Evolutionary conservation across 2,113 vertebrate genomes (phyloP).

Genomic region (Ictidomys tridecemlineatus): DNA sequence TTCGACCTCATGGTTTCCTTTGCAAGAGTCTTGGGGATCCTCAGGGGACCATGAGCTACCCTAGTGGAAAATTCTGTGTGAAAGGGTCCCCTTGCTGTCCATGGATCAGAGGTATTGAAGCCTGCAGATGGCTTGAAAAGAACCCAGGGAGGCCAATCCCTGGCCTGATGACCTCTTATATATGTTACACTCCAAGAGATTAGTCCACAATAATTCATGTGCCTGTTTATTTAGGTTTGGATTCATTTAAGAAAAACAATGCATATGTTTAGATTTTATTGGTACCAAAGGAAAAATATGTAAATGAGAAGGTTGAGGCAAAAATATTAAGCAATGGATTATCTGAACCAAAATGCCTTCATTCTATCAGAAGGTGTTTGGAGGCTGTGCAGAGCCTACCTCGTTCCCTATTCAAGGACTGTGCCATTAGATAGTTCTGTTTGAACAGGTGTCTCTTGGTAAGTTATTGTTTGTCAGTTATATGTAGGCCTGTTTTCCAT

Average conservation of each 20-base stretch:
- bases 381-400: neutral
- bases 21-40: neutral
- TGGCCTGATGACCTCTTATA: neutral
- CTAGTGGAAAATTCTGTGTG: neutral
- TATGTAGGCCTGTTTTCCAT: conserved; percentile 67
- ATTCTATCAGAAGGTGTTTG: neutral
- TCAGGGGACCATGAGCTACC: neutral
- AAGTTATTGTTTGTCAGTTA: conserved; percentile 17
- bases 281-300: neutral
- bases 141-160: neutral
- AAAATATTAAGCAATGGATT: neutral
- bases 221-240: neutral
- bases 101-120: neutral
- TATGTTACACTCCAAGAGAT: neutral
- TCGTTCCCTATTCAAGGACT: neutral
- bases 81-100: neutral
- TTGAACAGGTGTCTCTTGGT: neutral
- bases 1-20: conserved; percentile 54
- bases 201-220: neutral
- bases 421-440: neutral
- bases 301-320: neutral
- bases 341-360: neutral
- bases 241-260: neutral
- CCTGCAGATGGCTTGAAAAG: neutral
- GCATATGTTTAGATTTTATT: neutral